phyloP scores from a whole-genome alignment of 2,888 invertebrate species.

The Hypolimnas misippus region DNA sequence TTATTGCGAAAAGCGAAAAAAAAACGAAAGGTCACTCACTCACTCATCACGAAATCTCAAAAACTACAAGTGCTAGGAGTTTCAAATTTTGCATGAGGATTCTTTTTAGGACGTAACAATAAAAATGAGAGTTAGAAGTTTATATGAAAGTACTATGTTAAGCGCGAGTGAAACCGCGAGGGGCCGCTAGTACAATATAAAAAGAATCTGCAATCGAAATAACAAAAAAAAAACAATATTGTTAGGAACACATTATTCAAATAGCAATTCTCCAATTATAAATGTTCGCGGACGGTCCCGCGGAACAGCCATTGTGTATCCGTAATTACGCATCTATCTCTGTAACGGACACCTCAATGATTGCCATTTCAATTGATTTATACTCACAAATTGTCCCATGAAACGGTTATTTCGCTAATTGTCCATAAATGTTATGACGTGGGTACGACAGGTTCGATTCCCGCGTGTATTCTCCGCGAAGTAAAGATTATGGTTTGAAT shows the following conservation, averaged over 20 bases:
- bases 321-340: constrained; percentile 1
- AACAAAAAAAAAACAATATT: not conserved
- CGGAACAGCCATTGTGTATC: not conserved
- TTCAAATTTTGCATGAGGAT: too few species aligned
- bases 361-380: constrained; percentile 16
- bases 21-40: too few species aligned
- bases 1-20: not conserved
- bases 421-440: constrained; percentile 30
- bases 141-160: too few species aligned
- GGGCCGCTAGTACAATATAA: too few species aligned
- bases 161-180: too few species aligned
- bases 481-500: constrained; percentile 19
- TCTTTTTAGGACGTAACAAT: too few species aligned
- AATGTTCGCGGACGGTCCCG: constrained; percentile 6
- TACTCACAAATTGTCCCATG: constrained; percentile 12
- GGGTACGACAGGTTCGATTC: constrained; percentile 33
- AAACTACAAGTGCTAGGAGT: too few species aligned
- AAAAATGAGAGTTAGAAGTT: too few species aligned
- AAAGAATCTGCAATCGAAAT: not conserved
- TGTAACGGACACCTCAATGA: constrained; percentile 18
- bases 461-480: constrained; percentile 18
- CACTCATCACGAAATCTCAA: too few species aligned
- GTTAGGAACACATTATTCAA: not conserved
- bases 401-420: too few species aligned
- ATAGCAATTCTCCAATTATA: not conserved